A percentile compares a stretch with the other conserved stretches of the same genome.
Evolutionary conservation across 2,113 vertebrate genomes (phyloP).

Genomic region (Rhea pennata): DNA sequence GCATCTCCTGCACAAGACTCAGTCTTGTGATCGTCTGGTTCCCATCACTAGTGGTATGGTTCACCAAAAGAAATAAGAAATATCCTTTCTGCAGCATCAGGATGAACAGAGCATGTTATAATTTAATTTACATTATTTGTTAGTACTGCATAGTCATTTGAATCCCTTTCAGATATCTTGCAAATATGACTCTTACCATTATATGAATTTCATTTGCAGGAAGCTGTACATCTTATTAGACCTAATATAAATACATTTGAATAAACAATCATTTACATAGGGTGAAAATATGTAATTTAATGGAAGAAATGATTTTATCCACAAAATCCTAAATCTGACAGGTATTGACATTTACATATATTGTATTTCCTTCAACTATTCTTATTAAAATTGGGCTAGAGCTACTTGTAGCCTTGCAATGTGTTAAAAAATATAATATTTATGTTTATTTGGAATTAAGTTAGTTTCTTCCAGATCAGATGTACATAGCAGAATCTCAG

Average conservation of each 20-base stretch:
- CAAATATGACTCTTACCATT: not conserved
- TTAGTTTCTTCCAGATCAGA: constrained; percentile 60
- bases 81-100: not conserved
- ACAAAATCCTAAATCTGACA: not conserved
- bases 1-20: not conserved
- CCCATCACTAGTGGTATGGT: not conserved
- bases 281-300: not conserved
- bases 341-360: constrained; percentile 28
- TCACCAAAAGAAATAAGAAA: not conserved
- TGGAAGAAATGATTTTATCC: not conserved
- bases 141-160: not conserved
- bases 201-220: not conserved
- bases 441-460: constrained; percentile 68
- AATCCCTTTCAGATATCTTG: not conserved
- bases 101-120: not conserved
- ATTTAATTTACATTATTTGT: not conserved
- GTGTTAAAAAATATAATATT: constrained; percentile 40
- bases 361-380: constrained; percentile 16
- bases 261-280: constrained; percentile 12
- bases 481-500: constrained; percentile 33
- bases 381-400: constrained; percentile 39
- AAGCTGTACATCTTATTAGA: not conserved
- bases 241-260: constrained; percentile 8
- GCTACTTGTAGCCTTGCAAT: constrained; percentile 2
- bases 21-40: not conserved